Evolutionary conservation across 2,888 invertebrate species (phyloP).

Genomic region (Ernsta delagoae): DNA sequence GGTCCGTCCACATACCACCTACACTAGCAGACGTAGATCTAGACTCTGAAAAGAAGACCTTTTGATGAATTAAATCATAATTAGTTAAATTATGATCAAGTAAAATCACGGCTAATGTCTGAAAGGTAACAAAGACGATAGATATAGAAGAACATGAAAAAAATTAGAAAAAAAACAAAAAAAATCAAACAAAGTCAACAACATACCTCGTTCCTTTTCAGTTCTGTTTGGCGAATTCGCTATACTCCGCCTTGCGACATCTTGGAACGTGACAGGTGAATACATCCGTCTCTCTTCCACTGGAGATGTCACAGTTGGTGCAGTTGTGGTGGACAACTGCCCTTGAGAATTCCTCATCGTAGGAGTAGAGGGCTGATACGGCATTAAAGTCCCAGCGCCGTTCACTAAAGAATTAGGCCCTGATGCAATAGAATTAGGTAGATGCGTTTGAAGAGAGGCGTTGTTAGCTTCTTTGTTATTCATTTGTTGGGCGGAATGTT

Average conservation of each 20-base stretch:
- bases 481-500: conserved; percentile 70
- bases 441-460: conserved; percentile 46
- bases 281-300: conserved; percentile 90
- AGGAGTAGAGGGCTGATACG: conserved; percentile 49
- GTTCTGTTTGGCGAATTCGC: conserved; percentile 88
- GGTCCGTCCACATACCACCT: conserved; percentile 81
- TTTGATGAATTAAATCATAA: too few species aligned
- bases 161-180: too few species aligned
- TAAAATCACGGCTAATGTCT: too few species aligned
- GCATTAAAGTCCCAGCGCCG: conserved; percentile 50
- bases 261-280: conserved; percentile 94
- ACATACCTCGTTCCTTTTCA: conserved; percentile 63
- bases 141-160: too few species aligned
- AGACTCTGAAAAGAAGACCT: conserved; percentile 76
- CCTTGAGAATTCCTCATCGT: conserved; percentile 47
- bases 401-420: conserved; percentile 58
- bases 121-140: too few species aligned
- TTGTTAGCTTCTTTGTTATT: conserved; percentile 54
- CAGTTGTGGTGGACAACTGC: conserved; percentile 42
- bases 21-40: conserved; percentile 88
- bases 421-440: conserved; percentile 58
- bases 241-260: conserved; percentile 91
- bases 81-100: too few species aligned
- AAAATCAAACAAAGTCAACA: too few species aligned
- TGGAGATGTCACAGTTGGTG: conserved; percentile 67